Evolutionary conservation across 2,113 vertebrate species (phyloP).

Genomic region (Trematomus loennbergii): DNA sequence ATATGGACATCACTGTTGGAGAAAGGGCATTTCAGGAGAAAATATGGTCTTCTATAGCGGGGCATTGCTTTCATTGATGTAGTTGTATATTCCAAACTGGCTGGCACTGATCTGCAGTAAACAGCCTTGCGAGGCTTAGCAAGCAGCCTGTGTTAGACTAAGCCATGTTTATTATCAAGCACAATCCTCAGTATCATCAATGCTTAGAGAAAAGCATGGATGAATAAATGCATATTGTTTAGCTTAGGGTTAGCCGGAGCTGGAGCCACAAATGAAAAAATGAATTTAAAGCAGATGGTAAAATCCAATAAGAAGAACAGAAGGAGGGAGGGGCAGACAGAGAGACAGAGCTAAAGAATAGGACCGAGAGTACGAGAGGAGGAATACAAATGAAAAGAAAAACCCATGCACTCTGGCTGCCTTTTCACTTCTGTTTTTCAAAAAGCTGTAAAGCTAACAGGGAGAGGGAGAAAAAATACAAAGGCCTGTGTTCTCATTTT

Average conservation of each 20-base stretch:
- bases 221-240: constrained; percentile 78
- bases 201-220: constrained; percentile 62
- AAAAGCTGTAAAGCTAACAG: constrained; percentile 81
- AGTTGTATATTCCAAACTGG: constrained; percentile 51
- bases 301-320: constrained; percentile 58
- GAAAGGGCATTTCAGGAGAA: constrained; percentile 29
- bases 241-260: constrained; percentile 70
- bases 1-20: constrained; percentile 31
- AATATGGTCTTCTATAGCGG: constrained; percentile 7
- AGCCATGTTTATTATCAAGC: constrained; percentile 76
- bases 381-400: constrained; percentile 51
- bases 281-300: constrained; percentile 66
- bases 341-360: constrained; percentile 19
- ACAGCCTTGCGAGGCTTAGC: constrained; percentile 70
- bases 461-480: constrained; percentile 74
- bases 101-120: constrained; percentile 66
- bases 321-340: neutral
- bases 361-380: constrained; percentile 9
- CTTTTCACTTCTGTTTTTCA: constrained; percentile 68
- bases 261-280: constrained; percentile 56
- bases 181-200: constrained; percentile 73
- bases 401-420: constrained; percentile 41
- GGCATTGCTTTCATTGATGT: constrained; percentile 28
- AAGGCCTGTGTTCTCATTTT: constrained; percentile 87
- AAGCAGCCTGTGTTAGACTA: constrained; percentile 69